phyloP scores from a whole-genome alignment of 2,888 invertebrate genomes.

The Leptinotarsa juncta region DNA sequence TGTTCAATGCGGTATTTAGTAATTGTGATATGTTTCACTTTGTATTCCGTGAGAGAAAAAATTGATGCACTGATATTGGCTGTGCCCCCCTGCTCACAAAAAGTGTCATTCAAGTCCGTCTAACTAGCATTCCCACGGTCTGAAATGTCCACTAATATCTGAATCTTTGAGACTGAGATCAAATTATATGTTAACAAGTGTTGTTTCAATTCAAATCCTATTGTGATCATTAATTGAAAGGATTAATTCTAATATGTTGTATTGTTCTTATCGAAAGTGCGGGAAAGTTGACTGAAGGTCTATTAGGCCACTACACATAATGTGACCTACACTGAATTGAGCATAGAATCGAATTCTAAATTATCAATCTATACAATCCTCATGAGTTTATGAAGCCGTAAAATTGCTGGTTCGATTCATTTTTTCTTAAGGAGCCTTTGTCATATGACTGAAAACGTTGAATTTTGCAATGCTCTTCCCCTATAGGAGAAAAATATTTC shows the following conservation, averaged over 20 bases:
- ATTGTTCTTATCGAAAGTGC: too few species aligned
- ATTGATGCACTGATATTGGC: neutral
- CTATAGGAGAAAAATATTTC: conserved; percentile 16
- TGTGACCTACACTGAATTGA: too few species aligned
- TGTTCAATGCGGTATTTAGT: neutral
- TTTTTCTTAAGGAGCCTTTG: neutral
- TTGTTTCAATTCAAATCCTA: conserved; percentile 42
- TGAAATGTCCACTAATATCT: conserved; percentile 46
- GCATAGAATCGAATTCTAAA: too few species aligned
- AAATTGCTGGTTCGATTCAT: neutral
- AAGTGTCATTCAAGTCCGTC: conserved; percentile 1
- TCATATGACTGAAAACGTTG: neutral
- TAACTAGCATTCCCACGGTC: conserved; percentile 45
- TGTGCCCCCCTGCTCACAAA: conserved; percentile 6
- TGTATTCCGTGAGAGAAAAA: neutral
- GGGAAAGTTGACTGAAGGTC: neutral
- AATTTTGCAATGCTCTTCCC: neutral
- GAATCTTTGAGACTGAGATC: conserved; percentile 52
- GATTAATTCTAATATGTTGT: neutral
- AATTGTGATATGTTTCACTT: neutral
- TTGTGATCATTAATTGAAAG: conserved; percentile 21
- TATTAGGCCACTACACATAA: neutral
- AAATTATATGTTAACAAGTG: conserved; percentile 38
- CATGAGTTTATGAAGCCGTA: too few species aligned
- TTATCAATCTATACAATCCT: too few species aligned